phyloP scores from a whole-genome alignment of 2,113 vertebrate species.

The Chionis minor region DNA sequence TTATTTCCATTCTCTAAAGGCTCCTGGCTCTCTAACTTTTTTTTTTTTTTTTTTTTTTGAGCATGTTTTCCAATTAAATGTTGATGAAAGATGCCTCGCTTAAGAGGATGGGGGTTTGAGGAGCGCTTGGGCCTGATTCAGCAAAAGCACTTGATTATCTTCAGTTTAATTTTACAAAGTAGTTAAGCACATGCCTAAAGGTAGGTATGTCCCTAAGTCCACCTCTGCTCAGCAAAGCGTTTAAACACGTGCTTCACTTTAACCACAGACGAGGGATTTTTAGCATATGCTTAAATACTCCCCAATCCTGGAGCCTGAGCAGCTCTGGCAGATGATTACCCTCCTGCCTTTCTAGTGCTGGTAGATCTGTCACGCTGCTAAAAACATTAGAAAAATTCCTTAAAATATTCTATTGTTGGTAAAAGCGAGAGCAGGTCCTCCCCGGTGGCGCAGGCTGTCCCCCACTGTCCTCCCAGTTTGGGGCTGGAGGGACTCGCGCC shows the following conservation, averaged over 20 bases:
- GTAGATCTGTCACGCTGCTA: background rate
- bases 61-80: background rate
- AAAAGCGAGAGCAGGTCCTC: background rate
- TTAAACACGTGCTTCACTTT: background rate
- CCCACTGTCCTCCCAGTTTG: background rate
- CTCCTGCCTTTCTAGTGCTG: background rate
- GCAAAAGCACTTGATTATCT: background rate
- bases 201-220: constrained; percentile 20
- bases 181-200: constrained; percentile 8
- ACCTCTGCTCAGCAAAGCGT: constrained; percentile 15
- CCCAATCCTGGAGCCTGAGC: background rate
- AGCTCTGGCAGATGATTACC: background rate
- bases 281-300: background rate
- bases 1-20: constrained; percentile 10
- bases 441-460: background rate
- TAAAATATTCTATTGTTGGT: background rate
- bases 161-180: constrained; percentile 16
- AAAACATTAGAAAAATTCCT: background rate
- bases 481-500: background rate
- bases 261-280: background rate
- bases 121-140: background rate
- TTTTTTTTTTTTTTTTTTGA: background rate
- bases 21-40: background rate
- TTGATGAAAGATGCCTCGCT: background rate
- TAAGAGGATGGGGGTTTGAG: background rate